Conservation (phyloP, 2,113 vertebrate genomes). For the Arvicanthis niloticus region DNA sequence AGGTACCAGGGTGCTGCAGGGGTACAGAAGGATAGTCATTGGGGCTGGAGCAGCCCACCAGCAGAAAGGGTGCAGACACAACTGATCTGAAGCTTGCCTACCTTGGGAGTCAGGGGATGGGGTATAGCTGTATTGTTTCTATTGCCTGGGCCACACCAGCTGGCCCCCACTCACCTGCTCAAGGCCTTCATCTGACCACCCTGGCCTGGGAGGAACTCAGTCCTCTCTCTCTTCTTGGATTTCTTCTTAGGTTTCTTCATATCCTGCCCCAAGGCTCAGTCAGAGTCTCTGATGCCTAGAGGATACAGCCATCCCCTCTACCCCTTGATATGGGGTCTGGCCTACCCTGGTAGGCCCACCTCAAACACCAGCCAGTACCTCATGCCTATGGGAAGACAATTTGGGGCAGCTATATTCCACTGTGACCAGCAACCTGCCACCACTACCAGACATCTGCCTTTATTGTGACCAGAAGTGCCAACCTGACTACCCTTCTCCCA, state of each 20-base stretch:
- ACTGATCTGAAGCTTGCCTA: fast-evolving
- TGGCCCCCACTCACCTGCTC: neutral
- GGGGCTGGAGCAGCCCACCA: neutral
- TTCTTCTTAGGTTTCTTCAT: neutral
- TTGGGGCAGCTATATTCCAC: too few relatives aligned
- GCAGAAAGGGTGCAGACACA: neutral
- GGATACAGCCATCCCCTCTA: too few relatives aligned
- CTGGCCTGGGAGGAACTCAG: too few relatives aligned
- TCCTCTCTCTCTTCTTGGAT: neutral
- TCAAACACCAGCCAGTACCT: neutral
- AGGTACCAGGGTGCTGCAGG: neutral
- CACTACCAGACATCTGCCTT: neutral
- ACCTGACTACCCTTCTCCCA: neutral
- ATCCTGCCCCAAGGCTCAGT: fast-evolving
- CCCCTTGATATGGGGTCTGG: neutral
- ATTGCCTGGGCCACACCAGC: neutral
- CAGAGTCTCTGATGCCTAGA: neutral
- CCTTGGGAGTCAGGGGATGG: fast-evolving
- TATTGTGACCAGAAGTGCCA: neutral
- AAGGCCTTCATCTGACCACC: neutral
- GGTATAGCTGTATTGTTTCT: neutral
- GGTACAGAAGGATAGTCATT: fast-evolving
- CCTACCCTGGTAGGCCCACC: neutral
- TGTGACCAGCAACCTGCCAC: neutral
- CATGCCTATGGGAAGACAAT: neutral